A percentile compares a stretch with the other conserved stretches of the same genome.
Evolutionary conservation across 2,113 vertebrate genomes (phyloP).

Genomic region (Hydropotes inermis): DNA sequence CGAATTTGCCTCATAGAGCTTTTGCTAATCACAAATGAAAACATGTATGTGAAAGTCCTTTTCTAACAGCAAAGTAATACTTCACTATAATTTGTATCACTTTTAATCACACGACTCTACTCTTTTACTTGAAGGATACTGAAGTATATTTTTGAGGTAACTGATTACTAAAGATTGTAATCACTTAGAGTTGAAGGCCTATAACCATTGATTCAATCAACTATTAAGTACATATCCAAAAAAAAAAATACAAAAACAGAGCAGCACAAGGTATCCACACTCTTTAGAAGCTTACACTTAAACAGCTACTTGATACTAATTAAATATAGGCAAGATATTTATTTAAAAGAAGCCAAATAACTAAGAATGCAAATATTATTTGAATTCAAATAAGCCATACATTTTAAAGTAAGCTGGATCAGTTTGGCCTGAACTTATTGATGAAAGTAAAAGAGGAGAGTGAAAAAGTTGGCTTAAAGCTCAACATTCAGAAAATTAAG

Average conservation of each 20-base stretch:
- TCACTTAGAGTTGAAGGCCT: not conserved
- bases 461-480: no score
- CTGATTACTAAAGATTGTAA: not conserved
- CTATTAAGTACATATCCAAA: not conserved
- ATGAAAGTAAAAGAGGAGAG: no score
- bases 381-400: not conserved
- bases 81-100: not conserved
- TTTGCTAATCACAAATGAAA: not conserved
- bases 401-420: not conserved
- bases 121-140: not conserved
- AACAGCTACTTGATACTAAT: not conserved
- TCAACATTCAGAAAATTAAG: no score
- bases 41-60: not conserved
- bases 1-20: not conserved
- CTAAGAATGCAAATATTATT: not conserved
- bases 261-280: not conserved
- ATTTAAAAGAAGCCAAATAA: not conserved
- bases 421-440: not conserved
- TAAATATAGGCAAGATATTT: not conserved
- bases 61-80: not conserved
- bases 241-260: not conserved
- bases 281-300: not conserved
- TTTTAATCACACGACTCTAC: not conserved
- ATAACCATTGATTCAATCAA: not conserved
- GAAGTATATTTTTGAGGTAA: not conserved